Conservation (phyloP, 2,797 vertebrate species). For the Pangasius larnaudii region DNA sequence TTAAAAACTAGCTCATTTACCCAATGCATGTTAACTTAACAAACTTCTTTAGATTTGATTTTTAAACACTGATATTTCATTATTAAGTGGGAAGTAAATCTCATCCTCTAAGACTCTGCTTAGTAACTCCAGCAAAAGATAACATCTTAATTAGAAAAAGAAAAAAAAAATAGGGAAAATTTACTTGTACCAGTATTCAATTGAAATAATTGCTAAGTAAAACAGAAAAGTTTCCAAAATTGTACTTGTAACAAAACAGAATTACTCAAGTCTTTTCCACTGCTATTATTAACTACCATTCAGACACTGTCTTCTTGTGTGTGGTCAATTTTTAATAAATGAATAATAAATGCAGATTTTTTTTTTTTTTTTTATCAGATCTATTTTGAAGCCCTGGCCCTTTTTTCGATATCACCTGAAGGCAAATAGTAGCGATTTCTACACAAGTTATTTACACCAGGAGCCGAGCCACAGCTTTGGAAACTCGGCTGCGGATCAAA, state of each 20-base stretch:
- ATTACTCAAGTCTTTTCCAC: background rate
- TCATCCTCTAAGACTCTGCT: background rate
- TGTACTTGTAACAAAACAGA: background rate
- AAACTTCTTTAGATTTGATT: background rate
- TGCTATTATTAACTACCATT: background rate
- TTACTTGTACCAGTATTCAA: background rate
- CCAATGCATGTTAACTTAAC: background rate
- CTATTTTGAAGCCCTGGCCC: conserved; percentile 81
- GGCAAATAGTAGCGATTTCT: conserved; percentile 83
- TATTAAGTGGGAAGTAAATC: background rate
- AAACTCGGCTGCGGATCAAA: conserved; percentile 89
- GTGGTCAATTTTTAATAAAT: conserved; percentile 55
- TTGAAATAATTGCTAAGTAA: background rate
- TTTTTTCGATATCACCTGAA: conserved; percentile 80
- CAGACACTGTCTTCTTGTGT: background rate
- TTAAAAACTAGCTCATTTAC: background rate
- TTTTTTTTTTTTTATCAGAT: conserved; percentile 71
- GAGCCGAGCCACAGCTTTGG: conserved; percentile 82
- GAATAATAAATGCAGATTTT: conserved; percentile 70
- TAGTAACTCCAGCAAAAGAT: background rate
- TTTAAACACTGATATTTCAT: background rate
- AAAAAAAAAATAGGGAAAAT: background rate
- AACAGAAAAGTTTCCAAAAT: background rate
- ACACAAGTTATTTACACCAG: conserved; percentile 88
- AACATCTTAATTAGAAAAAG: background rate